These are phyloP conservation scores for Halcyon smyrnensis DNA, from an alignment of 2,797 vertebrate genomes.

Conservation along the genomic window DNA sequence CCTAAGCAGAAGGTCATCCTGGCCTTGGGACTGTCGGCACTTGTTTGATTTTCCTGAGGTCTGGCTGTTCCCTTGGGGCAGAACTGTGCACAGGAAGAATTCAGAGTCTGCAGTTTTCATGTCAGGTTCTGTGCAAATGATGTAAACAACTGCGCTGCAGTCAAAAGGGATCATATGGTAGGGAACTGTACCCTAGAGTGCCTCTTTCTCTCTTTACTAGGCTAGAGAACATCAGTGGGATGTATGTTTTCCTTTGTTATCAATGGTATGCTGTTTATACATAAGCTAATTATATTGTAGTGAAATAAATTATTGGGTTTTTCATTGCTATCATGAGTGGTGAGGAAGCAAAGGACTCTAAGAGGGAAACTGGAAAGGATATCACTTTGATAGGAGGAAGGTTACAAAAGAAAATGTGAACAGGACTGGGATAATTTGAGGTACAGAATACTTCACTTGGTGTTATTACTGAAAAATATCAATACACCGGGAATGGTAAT, in stretches of 20 bases:
- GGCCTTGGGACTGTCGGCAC: accelerated
- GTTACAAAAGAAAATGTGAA: background rate
- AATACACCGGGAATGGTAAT: background rate
- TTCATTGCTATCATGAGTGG: background rate
- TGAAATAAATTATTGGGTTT: background rate
- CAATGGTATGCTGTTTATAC: background rate
- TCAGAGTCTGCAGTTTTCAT: background rate
- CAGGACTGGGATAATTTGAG: background rate
- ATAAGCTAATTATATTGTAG: background rate
- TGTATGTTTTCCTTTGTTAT: background rate
- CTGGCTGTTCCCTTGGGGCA: background rate
- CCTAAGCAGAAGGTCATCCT: background rate
- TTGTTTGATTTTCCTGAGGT: background rate
- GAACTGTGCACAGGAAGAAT: background rate
- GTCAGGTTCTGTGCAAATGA: background rate
- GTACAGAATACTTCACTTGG: background rate
- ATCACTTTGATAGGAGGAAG: background rate
- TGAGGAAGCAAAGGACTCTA: background rate
- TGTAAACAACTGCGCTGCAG: conserved; percentile 1
- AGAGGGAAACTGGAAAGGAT: background rate
- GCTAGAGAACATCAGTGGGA: background rate
- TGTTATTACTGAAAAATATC: background rate
- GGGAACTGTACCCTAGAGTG: background rate
- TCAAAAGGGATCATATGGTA: background rate
- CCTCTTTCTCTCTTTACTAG: background rate